Evolutionary conservation across 2,113 vertebrate genomes (phyloP), one percentile per base, ranked within the genome.

Genomic region (Mobula hypostoma): DNA sequence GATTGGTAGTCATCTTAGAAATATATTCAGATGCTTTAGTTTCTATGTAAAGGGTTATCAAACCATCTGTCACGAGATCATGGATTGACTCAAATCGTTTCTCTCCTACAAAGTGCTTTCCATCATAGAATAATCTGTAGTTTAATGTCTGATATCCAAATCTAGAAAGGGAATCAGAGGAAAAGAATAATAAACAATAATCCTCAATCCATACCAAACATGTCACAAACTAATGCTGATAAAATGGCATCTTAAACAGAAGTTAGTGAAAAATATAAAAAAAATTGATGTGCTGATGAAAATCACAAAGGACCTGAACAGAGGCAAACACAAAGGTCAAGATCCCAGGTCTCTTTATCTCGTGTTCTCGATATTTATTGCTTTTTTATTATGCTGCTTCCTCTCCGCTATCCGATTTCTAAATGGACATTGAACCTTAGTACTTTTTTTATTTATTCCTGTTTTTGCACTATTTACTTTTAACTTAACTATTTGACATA

Each of bases 1-100:
- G 98, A 95, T 99, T 99, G 5, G 98, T 99, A 94, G 99, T 99
- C 99, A 99, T 99, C 96, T 98, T 99, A 94, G 99, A 98, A 92
- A 99, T 99, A 96, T 99, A 99, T 95, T 99, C 98, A 0, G 99
- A 98, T 92, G 99, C 99, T 96, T 99, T 99, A 95, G 98, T 99
- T 97, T 99, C 99, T 95, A 99, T 98, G 96, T 99, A 99, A 94
- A 99, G 94, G 0, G 98, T 99, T 96, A 99, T 99, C 96, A 99
- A 97, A 95, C 98, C 99, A 68, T 99, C 99, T 8, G 98, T 99
- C 96, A 99, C 99, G 91, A 99, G 96, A 96, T 99, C 99, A 0
- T 99, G 98, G 94, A 99, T 98, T 0, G 99, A 99, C 95, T 99
- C 98, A 0, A 99, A 99, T 95, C 98, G 97, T 97, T 99, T 99